Base-by-base conservation (phyloP, 2,888 invertebrate genomes). In the Homarus gammarus region DNA sequence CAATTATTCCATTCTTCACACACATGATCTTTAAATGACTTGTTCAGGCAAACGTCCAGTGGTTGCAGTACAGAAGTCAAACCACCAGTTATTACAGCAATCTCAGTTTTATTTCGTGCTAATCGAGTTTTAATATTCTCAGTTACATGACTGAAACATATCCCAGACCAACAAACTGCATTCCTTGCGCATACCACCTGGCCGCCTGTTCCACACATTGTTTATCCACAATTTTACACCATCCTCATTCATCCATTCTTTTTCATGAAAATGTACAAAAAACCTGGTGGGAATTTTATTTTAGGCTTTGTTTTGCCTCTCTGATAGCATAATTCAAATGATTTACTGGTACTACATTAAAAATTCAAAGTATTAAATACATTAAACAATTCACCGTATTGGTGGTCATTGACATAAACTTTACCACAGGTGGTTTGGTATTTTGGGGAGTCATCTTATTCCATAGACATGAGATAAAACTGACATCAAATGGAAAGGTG, bases 1-100 rank as follows among this genome's bases (percentile, higher is more conserved):
- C 56, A 79, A 2, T 79, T 49, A 61, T 56, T 79, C 56, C 61
- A 51, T 61, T 79, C n/a, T 33, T 56, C 51, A n/a, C 44, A 27
- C 33, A 83, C 27, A 18, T 27, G 44, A 83, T 83, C 83, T 31
- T 83, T 83, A 72, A 83, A 83, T 40, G 49, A 70, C 36, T 83
- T 83, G 49, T 83, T 83, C 22, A 83, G 18, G 72, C 72, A 22
- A 33, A 83, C 72, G 70, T 83, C 83, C 44, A 83, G 72, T 31
- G 83, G 72, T 83, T 70, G 83, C n/a, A 83, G 10, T 49, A 83
- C 44, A n/a, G 72, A 72, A 40, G 38, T 83, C 51, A 83, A 70
- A 49, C 83, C 83, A 38, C 72, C 83, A 10, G 44, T 49, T 49
- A 49, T 49, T 10, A 49, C 44, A 49, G 44, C 56, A 56, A 12